phyloP scores from a whole-genome alignment of 2,888 invertebrate genomes.

The Andrena minutula region DNA sequence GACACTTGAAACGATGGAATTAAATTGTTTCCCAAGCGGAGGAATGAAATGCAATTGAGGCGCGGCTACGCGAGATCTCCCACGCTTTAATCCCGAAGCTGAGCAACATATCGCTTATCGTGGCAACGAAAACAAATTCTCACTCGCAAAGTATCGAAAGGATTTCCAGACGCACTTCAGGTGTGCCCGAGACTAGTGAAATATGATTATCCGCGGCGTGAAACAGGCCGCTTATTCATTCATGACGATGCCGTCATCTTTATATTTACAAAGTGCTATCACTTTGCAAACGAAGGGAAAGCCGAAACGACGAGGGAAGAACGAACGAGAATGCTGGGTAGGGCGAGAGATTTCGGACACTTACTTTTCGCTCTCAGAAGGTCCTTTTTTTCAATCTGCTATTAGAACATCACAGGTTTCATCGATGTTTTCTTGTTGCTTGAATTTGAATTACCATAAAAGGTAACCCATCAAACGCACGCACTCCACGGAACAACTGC shows the following conservation, averaged over 20 bases:
- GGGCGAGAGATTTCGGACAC: slow-evolving; percentile 11
- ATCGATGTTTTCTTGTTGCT: slow-evolving; percentile 67
- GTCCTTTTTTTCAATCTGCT: slow-evolving; percentile 47
- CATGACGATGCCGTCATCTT: slow-evolving; percentile 79
- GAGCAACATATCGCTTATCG: not conserved
- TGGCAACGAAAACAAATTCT: not conserved
- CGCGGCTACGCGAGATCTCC: slow-evolving; percentile 43
- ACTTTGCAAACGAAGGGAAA: slow-evolving; percentile 12
- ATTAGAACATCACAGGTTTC: slow-evolving; percentile 74
- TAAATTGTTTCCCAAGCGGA: slow-evolving; percentile 25
- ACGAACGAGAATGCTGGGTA: not conserved
- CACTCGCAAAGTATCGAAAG: not conserved
- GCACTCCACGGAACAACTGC: slow-evolving; percentile 53
- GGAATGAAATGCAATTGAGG: slow-evolving; percentile 33
- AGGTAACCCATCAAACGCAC: slow-evolving; percentile 79
- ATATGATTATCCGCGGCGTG: slow-evolving; percentile 14
- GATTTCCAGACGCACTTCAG: slow-evolving; percentile 5
- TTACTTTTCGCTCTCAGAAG: slow-evolving; percentile 62
- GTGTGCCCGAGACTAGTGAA: slow-evolving; percentile 1
- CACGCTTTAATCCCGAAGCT: slow-evolving; percentile 20
- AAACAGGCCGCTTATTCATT: slow-evolving; percentile 61
- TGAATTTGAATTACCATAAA: slow-evolving; percentile 83
- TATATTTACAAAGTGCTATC: slow-evolving; percentile 77
- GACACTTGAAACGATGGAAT: slow-evolving; percentile 3
- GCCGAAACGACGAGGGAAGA: slow-evolving; percentile 11